Evolutionary conservation across 2,113 vertebrate genomes (phyloP).

Genomic region (Anguilla japonica): DNA sequence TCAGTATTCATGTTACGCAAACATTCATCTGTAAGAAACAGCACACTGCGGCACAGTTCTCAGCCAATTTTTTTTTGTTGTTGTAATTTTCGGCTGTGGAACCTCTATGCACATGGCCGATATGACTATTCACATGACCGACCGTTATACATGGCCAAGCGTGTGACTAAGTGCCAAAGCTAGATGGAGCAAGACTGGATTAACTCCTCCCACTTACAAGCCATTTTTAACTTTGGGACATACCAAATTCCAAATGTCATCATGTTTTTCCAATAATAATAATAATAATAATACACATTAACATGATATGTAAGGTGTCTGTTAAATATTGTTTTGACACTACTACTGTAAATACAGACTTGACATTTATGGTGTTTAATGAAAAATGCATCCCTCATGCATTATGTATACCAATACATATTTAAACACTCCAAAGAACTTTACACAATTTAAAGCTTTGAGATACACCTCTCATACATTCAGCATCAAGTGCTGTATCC

Average conservation of each 20-base stretch:
- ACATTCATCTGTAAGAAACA: not conserved
- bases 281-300: not conserved
- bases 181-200: not conserved
- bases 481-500: no score
- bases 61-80: not conserved
- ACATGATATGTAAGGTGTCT: not conserved
- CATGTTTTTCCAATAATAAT: no score
- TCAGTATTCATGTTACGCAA: constrained; percentile 4
- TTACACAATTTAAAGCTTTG: no score
- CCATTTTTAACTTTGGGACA: not conserved
- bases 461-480: no score
- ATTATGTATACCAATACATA: not conserved
- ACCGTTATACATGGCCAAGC: not conserved
- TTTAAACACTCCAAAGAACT: no score
- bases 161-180: not conserved
- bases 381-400: not conserved
- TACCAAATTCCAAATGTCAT: no score
- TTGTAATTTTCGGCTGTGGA: not conserved
- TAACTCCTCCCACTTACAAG: not conserved
- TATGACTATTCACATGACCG: not conserved
- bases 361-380: not conserved
- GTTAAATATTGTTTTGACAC: not conserved
- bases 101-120: not conserved
- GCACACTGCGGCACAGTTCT: not conserved
- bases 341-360: not conserved